Base-by-base conservation (phyloP, 1,140 invertebrate genomes). In the Drosophila ananassae region DNA sequence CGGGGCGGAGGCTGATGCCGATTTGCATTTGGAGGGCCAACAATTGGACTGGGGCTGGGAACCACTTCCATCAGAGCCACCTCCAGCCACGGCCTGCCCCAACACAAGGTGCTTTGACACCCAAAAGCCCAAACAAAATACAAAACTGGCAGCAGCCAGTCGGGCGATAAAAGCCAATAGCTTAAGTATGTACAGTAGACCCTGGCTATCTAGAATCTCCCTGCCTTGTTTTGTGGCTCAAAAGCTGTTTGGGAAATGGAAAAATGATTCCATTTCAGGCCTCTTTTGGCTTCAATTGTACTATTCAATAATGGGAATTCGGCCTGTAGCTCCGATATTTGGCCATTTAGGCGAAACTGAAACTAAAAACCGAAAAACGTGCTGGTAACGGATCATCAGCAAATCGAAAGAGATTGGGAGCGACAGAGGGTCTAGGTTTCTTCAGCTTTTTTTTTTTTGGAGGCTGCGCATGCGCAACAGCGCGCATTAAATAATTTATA, bases 401-500 rank as follows among this genome's bases (percentile, higher is more conserved):
- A 41, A 48, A 69, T 50, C 44, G 51, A 32, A 48, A 37, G 46
- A 25, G 37, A 17, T 59, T 59, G 46, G 37, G 34, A 28, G 12
- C 9, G 13, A 34, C 37, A n/a, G 44, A 28, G 37, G 30, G 30
- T 53, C 17, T 32, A 2, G 3, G n/a, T 28, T 46, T 37, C 7
- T 25, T 58, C 55, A 25, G n/a, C 8, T 10, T 5, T 5, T 25
- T 32, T 8, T 34, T 30, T n/a, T 2, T 47, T 39, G 44, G 21
- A 34, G 30, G 52, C 54, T 50, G 41, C 53, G 82, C 71, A 85
- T 84, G 81, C 81, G 81, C 81, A 84, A 84, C 73, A 58, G 71
- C 59, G 77, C 67, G 81, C 77, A 87, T 87, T 85, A 81, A 85
- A 87, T 85, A 81, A 85, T 85, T 85, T 82, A 81, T 87, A 87